A percentile compares a stretch with the other conserved stretches of the same genome.
Evolutionary conservation across 2,113 vertebrate genomes (phyloP).

Genomic region (Hemichromis elongatus): DNA sequence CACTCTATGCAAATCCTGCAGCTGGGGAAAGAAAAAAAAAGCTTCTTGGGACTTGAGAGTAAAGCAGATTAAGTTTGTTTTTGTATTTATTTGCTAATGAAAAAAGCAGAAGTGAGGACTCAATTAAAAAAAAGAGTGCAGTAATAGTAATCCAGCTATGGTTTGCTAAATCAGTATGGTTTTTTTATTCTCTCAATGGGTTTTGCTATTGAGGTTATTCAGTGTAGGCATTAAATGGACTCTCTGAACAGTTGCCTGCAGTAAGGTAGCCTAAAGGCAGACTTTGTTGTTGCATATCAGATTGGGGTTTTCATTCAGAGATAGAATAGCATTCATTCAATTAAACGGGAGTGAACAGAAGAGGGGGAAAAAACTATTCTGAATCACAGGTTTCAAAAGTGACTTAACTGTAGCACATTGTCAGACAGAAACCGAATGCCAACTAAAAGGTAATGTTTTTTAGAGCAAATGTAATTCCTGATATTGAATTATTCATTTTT

Average conservation of each 20-base stretch:
- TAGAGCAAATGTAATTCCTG: not conserved
- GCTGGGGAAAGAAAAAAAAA: not conserved
- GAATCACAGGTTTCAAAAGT: slow-evolving; percentile 26
- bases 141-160: not conserved
- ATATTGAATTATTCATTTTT: not conserved
- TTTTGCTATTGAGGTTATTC: not conserved
- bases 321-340: slow-evolving; percentile 23
- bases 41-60: not conserved
- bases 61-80: not conserved
- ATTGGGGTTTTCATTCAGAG: slow-evolving; percentile 7
- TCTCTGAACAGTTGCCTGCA: slow-evolving; percentile 6
- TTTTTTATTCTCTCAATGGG: slow-evolving; percentile 13
- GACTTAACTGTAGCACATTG: not conserved
- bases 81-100: not conserved
- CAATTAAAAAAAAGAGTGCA: not conserved
- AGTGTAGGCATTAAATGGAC: not conserved
- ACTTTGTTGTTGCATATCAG: slow-evolving; percentile 25
- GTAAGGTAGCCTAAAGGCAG: slow-evolving; percentile 12
- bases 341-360: slow-evolving; percentile 16
- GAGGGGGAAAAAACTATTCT: not conserved
- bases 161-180: not conserved
- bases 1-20: slow-evolving; percentile 25
- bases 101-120: not conserved
- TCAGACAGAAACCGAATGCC: not conserved
- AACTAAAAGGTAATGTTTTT: not conserved